Evolutionary conservation across 2,113 vertebrate genomes (phyloP).

Genomic region (Indri indri): DNA sequence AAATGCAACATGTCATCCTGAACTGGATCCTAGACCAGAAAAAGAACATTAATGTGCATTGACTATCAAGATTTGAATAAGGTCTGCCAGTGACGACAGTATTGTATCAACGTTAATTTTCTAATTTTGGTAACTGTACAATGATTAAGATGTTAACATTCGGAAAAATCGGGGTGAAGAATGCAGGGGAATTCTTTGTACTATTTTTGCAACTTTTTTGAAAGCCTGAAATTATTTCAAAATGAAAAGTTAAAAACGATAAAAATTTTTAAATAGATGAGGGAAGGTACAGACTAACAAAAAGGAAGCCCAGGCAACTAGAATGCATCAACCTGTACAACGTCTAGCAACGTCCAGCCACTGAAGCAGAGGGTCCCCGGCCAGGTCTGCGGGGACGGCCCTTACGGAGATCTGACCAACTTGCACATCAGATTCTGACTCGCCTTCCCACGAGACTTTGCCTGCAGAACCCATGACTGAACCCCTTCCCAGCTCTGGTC

Average conservation of each 20-base stretch:
- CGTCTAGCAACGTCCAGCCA: neutral
- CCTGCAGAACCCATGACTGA: neutral
- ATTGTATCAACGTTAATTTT: neutral
- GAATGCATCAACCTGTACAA: neutral
- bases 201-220: neutral
- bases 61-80: neutral
- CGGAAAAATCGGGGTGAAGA: slow-evolving; percentile 25
- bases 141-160: slow-evolving; percentile 2
- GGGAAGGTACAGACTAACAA: neutral
- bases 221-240: slow-evolving; percentile 47
- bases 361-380: fast-evolving
- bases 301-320: neutral
- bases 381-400: neutral
- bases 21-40: neutral
- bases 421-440: neutral
- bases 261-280: neutral
- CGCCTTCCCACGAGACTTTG: neutral
- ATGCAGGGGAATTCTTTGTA: neutral
- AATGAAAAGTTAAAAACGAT: neutral
- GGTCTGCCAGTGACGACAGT: neutral
- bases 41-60: neutral
- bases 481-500: neutral
- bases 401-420: neutral
- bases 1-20: neutral
- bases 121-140: neutral